These are phyloP conservation scores for Cephalotes varians DNA, from an alignment of 2,888 invertebrate species.

Conservation along the genomic window DNA sequence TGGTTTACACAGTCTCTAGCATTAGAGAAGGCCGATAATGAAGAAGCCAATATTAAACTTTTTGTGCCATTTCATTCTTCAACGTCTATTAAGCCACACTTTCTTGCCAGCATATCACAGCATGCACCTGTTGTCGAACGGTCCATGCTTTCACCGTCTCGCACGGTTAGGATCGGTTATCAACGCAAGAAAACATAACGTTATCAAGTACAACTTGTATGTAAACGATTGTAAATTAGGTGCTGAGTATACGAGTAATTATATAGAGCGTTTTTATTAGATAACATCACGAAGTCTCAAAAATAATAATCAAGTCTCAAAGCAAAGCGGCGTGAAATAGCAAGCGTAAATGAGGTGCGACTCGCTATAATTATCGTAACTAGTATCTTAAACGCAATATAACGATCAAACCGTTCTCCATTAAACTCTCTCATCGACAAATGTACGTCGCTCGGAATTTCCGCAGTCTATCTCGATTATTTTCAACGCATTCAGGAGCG, in stretches of 20 bases:
- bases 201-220: constrained; percentile 45
- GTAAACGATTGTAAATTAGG: constrained; percentile 50
- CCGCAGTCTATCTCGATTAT: constrained; percentile 61
- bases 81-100: constrained; percentile 58
- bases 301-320: background rate
- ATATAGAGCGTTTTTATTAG: background rate
- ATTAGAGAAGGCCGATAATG: constrained; percentile 10
- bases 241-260: background rate
- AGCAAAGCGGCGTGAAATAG: background rate
- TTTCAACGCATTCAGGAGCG: constrained; percentile 55
- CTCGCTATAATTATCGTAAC: constrained; percentile 32
- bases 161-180: constrained; percentile 34
- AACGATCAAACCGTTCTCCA: constrained; percentile 2
- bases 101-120: constrained; percentile 57
- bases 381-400: constrained; percentile 1
- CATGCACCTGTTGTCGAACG: constrained; percentile 53
- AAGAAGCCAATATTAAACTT: constrained; percentile 49
- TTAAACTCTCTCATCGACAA: constrained; percentile 20
- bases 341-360: background rate
- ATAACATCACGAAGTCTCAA: background rate
- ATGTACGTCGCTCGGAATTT: constrained; percentile 14
- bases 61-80: constrained; percentile 50
- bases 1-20: background rate
- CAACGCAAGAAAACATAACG: constrained; percentile 59
- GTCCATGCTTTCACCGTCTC: constrained; percentile 62